Base-by-base conservation (phyloP, 2,888 invertebrate genomes). In the Stegophylla sp. region DNA sequence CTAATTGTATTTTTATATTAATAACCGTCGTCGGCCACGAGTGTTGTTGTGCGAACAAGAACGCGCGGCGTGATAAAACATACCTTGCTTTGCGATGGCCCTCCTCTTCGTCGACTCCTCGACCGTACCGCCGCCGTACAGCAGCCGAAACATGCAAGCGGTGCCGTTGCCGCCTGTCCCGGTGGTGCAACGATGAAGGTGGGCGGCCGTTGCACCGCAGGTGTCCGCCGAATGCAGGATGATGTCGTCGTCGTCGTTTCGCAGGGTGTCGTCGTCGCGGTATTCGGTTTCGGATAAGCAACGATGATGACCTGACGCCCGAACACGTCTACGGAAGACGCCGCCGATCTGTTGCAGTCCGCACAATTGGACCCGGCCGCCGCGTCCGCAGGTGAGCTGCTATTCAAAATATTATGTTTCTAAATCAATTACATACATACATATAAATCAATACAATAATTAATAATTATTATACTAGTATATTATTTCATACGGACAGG, bases 291-390 rank as follows among this genome's bases (percentile, higher is more conserved):
- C 7, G 63, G 71, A 51, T 71, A 79, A 79, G 23, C 41, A 9
- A 17, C 59, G 10, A 79, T 23, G 67, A 77, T 69, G 69, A 79
- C 48, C 69, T 79, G 77, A 79, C 77, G 69, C 67, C 51, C 51
- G 23, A 79, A 79, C 48, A 79, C 69, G 69, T 79, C 77, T 48
- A 61, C 77, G 23, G 67, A 79, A 79, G 77, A 79, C 69, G 64
- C 23, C 64, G 79, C 59, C 71, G 71, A 79, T 71, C 79, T 79
- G 79, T 79, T 79, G 79, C 79, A 71, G 79, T 71, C 79, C 79
- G 79, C 71, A 41, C 71, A 79, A 53, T 51, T 71, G 79, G 79
- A 79, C 79, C 79, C 79, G 79, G 79, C 69, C 79, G 34, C 79
- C 79, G 79, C 51, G 23, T 71, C 79, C 79, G 41, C 79, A 61